Evolutionary conservation across 2,797 vertebrate genomes (phyloP).

Genomic region (Australoheros facetus): DNA sequence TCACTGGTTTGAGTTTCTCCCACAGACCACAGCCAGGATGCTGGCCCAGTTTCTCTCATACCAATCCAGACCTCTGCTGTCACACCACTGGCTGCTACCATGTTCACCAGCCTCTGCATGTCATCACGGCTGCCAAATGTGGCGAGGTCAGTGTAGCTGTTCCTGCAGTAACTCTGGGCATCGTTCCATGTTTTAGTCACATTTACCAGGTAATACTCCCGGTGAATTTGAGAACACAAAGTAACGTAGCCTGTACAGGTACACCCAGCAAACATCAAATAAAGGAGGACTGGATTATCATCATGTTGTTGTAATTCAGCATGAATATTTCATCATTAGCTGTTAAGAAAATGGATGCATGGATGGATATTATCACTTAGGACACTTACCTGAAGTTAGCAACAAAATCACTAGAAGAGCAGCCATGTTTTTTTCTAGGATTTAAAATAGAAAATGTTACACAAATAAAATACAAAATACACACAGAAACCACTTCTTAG

Average conservation of each 20-base stretch:
- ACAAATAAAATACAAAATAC: background rate
- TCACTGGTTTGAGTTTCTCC: background rate
- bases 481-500: background rate
- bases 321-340: background rate
- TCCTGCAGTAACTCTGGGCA: slow-evolving; percentile 17
- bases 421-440: background rate
- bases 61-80: background rate
- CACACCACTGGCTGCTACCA: background rate
- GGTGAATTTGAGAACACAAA: background rate
- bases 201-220: background rate
- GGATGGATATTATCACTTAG: background rate
- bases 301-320: background rate
- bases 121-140: slow-evolving; percentile 3
- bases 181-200: background rate
- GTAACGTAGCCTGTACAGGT: background rate
- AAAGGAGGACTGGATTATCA: background rate
- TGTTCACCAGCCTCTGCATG: background rate
- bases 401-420: background rate
- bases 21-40: slow-evolving; percentile 33
- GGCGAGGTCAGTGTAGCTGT: background rate
- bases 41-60: background rate
- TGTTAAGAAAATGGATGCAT: background rate
- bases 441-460: background rate
- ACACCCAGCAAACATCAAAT: background rate
- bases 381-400: background rate